A percentile compares a stretch with the other conserved stretches of the same genome.
These are phyloP conservation scores for Caenorhabditis latens DNA, from an alignment of 1,140 invertebrate species.

Conservation along the genomic window DNA sequence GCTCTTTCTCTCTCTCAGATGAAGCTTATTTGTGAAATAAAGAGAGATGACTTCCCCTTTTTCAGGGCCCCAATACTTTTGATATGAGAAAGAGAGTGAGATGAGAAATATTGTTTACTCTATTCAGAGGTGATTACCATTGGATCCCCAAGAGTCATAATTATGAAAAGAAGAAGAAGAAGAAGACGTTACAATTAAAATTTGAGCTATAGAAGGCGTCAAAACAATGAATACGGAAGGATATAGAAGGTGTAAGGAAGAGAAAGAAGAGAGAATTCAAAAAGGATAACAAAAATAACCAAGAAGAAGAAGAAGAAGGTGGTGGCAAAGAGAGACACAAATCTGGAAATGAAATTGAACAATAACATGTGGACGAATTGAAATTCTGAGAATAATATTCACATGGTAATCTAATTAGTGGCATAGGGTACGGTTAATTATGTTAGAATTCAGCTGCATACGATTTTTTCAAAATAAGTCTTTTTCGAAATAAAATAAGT, in stretches of 20 bases:
- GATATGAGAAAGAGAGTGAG: background rate
- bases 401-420: background rate
- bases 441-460: no score
- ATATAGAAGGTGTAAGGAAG: background rate
- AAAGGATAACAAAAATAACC: slow-evolving; percentile 30
- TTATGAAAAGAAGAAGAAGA: background rate
- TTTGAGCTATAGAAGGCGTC: background rate
- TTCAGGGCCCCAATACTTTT: background rate
- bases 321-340: background rate
- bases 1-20: slow-evolving; percentile 21
- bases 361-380: background rate
- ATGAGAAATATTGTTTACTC: slow-evolving; percentile 25
- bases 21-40: slow-evolving; percentile 54
- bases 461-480: no score
- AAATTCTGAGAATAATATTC: background rate
- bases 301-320: background rate
- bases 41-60: background rate
- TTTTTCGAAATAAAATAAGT: no score
- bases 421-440: no score
- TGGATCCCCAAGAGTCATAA: background rate
- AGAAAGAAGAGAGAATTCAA: background rate
- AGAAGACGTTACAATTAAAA: background rate
- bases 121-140: background rate
- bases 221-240: slow-evolving; percentile 38
- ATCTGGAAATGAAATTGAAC: slow-evolving; percentile 10